Base-by-base conservation (phyloP, 2,888 invertebrate genomes). In the Cerastoderma edule region DNA sequence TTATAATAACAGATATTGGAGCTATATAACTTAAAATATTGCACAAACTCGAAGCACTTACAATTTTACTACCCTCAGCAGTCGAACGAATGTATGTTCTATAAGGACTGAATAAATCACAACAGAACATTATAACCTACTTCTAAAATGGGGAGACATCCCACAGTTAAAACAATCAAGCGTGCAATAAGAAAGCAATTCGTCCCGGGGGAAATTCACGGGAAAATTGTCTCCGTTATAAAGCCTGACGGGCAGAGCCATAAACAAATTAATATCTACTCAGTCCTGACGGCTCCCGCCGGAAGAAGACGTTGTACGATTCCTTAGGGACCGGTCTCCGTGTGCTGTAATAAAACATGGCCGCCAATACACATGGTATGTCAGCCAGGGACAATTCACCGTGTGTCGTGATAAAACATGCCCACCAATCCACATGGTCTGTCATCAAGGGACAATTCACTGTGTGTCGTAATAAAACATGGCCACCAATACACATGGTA, bases 191-290 rank as follows among this genome's bases (percentile, higher is more conserved):
- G n/a, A n/a, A n/a, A n/a, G 39, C 60, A 60, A 39, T 24, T 60
- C 27, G 39, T 60, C 60, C 60, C 35, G 16, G 2, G 60, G 60
- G 60, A 39, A 60, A 60, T 60, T 33, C 60, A 10, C 33, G 33
- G 39, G 39, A 60, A 60, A 39, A 27, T 24, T 39, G 39, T 39
- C 8, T 39, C 39, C 39, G 39, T 8, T 8, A 39, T 39, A 16
- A 10, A 39, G 39, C 39, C 39, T 8, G 39, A 39, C 39, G 16
- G 8, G 16, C 39, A 35, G 39, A 24, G 8, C 39, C 22, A 60
- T 60, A 60, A 60, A 60, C 60, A 35, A 60, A 60, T 60, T 60
- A 35, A 39, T 35, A 35, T 60, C 60, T 60, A 60, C 60, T 60
- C 39, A 33, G 35, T 60, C 24, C 0, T 3, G 39, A 22, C 22